These are phyloP conservation scores for Menura novaehollandiae DNA, from an alignment of 2,113 vertebrate species.

Conservation along the genomic window DNA sequence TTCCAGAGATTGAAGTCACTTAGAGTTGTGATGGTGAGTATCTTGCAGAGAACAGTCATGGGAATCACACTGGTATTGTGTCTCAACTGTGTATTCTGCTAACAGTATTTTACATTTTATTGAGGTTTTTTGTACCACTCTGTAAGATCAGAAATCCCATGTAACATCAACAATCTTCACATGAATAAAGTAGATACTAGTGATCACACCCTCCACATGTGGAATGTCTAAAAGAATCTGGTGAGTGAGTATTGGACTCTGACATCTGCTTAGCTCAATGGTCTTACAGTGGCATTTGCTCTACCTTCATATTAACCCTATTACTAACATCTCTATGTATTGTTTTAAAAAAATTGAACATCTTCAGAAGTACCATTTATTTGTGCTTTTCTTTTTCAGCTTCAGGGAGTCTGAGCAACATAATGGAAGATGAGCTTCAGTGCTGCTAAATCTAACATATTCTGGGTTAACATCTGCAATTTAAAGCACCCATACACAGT, in stretches of 20 bases:
- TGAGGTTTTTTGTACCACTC: background rate
- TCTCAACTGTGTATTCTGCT: background rate
- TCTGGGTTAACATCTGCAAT: background rate
- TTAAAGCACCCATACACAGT: background rate
- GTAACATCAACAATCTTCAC: background rate
- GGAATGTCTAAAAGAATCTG: background rate
- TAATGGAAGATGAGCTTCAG: background rate
- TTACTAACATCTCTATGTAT: background rate
- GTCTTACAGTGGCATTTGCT: background rate
- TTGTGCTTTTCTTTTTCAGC: background rate
- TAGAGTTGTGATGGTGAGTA: background rate
- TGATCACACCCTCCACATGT: background rate
- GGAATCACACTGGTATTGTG: background rate
- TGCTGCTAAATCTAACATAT: background rate
- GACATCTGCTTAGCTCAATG: background rate
- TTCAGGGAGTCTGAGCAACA: background rate
- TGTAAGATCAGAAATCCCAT: background rate
- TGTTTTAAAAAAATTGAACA: background rate
- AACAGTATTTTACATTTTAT: background rate
- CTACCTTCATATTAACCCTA: background rate
- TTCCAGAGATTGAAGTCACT: background rate
- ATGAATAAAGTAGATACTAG: background rate
- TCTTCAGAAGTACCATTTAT: background rate
- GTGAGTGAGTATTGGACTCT: background rate
- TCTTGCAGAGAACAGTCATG: background rate